These are phyloP conservation scores for Pseudorhiza aurosa DNA, from an alignment of 30 jellyfish, hydroid and myxozoan species.

Conservation along the genomic window DNA sequence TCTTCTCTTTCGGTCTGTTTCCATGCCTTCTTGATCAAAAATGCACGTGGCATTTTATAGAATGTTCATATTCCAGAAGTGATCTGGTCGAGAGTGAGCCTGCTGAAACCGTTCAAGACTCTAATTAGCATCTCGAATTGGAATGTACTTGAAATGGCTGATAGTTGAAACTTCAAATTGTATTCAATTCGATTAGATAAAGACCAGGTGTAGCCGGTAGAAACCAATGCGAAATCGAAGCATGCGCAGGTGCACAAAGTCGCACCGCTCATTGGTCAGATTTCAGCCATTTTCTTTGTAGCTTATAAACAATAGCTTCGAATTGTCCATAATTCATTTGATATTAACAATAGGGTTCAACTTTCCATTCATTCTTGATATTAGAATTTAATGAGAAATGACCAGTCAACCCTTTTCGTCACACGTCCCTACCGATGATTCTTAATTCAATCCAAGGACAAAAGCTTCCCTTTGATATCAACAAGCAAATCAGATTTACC, in stretches of 20 bases:
- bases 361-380: neutral
- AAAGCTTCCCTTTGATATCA: too few species aligned
- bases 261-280: constrained; percentile 27
- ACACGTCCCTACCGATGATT: too few species aligned
- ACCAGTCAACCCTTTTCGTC: neutral
- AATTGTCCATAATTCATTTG: neutral
- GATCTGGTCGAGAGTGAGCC: too few species aligned
- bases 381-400: neutral
- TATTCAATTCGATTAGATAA: constrained; percentile 6
- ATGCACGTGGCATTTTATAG: constrained; percentile 47
- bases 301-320: constrained; percentile 10
- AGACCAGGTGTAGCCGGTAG: constrained; percentile 58
- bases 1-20: neutral
- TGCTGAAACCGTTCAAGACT: too few species aligned
- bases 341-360: constrained; percentile 1
- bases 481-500: constrained; percentile 11
- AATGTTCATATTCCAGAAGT: neutral
- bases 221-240: constrained; percentile 28
- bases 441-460: too few species aligned
- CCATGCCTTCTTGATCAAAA: constrained; percentile 45
- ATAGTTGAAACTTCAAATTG: constrained; percentile 14
- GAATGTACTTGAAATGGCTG: constrained; percentile 53
- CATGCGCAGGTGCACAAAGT: constrained; percentile 47
- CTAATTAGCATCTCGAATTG: constrained; percentile 40
- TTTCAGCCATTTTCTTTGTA: constrained; percentile 11